These are phyloP conservation scores for Polietes domitor DNA, from an alignment of 2,888 invertebrate species.

Conservation along the genomic window DNA sequence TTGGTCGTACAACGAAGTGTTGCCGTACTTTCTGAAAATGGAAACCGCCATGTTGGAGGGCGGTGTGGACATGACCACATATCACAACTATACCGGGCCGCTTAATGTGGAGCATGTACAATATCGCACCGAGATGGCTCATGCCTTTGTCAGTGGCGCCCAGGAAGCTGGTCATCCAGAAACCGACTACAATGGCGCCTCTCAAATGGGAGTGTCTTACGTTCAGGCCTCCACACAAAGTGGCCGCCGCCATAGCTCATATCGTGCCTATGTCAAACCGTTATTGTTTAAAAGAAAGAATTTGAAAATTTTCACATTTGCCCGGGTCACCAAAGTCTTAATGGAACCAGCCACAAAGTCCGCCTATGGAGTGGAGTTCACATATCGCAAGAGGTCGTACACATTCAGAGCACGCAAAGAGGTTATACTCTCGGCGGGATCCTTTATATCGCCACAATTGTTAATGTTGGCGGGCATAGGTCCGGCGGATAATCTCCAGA, in stretches of 20 bases:
- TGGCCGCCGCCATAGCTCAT: slow-evolving; percentile 85
- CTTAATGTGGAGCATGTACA: slow-evolving; percentile 83
- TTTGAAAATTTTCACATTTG: slow-evolving; percentile 85
- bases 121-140: slow-evolving; percentile 81
- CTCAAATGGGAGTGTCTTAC: slow-evolving; percentile 84
- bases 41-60: slow-evolving; percentile 82
- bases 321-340: slow-evolving; percentile 84
- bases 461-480: slow-evolving; percentile 92
- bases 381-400: slow-evolving; percentile 81
- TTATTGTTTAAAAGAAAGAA: slow-evolving; percentile 83
- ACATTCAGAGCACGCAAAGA: slow-evolving; percentile 85
- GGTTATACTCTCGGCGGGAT: slow-evolving; percentile 91
- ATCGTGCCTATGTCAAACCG: slow-evolving; percentile 84
- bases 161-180: slow-evolving; percentile 84
- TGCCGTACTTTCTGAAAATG: slow-evolving; percentile 83
- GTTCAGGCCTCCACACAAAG: slow-evolving; percentile 83
- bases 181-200: slow-evolving; percentile 85
- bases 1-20: slow-evolving; percentile 85
- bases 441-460: slow-evolving; percentile 92
- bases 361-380: slow-evolving; percentile 86
- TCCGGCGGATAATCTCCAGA: slow-evolving; percentile 81
- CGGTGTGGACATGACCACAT: slow-evolving; percentile 81
- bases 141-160: slow-evolving; percentile 84
- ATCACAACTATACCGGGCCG: slow-evolving; percentile 83
- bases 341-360: slow-evolving; percentile 84